These are phyloP conservation scores for Myotis myotis DNA, from an alignment of 2,797 vertebrate species.

Conservation along the genomic window DNA sequence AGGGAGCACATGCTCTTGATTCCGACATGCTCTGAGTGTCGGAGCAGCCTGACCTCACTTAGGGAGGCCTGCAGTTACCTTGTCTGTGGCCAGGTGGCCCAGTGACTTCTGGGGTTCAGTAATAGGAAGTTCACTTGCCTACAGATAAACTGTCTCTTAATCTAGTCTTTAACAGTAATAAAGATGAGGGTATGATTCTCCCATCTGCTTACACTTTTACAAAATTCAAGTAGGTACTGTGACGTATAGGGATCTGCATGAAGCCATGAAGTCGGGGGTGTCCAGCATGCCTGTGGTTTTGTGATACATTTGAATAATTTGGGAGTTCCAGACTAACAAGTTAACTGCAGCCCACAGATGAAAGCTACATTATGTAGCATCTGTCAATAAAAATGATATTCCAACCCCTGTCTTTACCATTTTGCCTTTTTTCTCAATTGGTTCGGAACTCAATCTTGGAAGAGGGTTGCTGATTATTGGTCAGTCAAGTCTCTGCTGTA, in stretches of 20 bases:
- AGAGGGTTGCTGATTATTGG: neutral
- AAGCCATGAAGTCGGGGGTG: neutral
- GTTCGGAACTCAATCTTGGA: neutral
- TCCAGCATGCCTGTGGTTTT: neutral
- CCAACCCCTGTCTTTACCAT: neutral
- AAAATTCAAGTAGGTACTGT: neutral
- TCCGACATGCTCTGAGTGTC: neutral
- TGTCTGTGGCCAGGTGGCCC: neutral
- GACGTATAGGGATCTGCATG: neutral
- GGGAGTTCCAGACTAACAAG: neutral
- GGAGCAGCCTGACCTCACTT: neutral
- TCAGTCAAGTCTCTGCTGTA: neutral
- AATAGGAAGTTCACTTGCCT: neutral
- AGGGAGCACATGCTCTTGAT: neutral
- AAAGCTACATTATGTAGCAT: neutral
- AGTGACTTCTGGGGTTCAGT: neutral
- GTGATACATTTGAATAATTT: neutral
- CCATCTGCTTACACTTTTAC: neutral
- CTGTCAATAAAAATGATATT: neutral
- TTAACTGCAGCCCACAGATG: neutral
- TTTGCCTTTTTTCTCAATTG: neutral
- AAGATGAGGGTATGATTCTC: neutral
- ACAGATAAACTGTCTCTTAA: neutral
- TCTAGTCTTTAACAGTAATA: constrained; percentile 11
- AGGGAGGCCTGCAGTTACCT: neutral